Percentiles rank a stretch among this genome's conserved stretches.
These are phyloP conservation scores for Opisthograptis luteolata DNA, from an alignment of 2,888 invertebrate species.

Conservation along the genomic window DNA sequence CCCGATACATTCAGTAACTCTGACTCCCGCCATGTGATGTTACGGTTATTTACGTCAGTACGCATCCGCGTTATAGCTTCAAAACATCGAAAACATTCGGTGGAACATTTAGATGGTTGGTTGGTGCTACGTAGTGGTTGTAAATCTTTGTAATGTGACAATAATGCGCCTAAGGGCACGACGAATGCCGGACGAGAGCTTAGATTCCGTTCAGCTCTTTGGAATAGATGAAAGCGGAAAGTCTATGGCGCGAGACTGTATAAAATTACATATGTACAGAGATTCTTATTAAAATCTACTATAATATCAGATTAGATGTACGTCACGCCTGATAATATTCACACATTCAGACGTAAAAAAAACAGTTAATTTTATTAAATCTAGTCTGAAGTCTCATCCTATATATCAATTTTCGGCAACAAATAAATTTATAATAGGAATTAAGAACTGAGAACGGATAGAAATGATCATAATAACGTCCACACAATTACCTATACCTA, in stretches of 20 bases:
- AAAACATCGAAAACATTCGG: conserved; percentile 23
- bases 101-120: not conserved
- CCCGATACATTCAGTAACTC: conserved; percentile 60
- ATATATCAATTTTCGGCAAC: too few species aligned
- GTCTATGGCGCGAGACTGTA: not conserved
- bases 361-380: too few species aligned
- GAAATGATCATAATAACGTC: too few species aligned
- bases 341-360: too few species aligned
- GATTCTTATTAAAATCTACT: too few species aligned
- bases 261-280: too few species aligned
- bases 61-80: conserved; percentile 42
- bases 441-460: too few species aligned
- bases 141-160: conserved; percentile 5
- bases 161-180: not conserved
- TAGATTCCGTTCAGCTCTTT: conserved; percentile 2
- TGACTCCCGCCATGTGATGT: conserved; percentile 59
- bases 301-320: too few species aligned
- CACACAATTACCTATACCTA: too few species aligned
- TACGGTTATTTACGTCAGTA: conserved; percentile 66
- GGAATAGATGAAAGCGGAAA: conserved; percentile 2
- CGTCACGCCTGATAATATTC: too few species aligned
- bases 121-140: not conserved
- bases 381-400: too few species aligned
- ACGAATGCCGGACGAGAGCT: not conserved
- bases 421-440: too few species aligned